Conservation (phyloP, 2,888 invertebrate species). For the Calameuta filiformis region DNA sequence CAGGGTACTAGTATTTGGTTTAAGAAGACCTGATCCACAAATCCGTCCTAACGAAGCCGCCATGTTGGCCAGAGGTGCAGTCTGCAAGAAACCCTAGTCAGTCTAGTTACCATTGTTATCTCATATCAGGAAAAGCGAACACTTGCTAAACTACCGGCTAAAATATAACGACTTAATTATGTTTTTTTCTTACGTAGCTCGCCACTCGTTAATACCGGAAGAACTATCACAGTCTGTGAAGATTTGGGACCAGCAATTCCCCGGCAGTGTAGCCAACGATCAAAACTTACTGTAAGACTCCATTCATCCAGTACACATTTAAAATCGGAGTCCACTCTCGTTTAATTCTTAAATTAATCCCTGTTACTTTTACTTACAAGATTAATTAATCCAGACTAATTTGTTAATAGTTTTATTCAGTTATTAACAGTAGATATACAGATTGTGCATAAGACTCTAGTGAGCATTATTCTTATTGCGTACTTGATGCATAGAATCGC, state of each 20-base stretch:
- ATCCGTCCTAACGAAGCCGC: constrained; percentile 89
- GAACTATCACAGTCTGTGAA: background rate
- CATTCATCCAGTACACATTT: background rate
- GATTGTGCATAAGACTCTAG: background rate
- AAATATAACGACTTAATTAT: background rate
- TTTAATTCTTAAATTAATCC: background rate
- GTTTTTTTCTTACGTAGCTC: background rate
- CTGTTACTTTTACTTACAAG: background rate
- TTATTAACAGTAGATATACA: background rate
- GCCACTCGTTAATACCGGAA: background rate
- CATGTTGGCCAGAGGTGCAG: constrained; percentile 75
- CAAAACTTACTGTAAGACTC: background rate
- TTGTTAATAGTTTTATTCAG: background rate
- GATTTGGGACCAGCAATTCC: background rate
- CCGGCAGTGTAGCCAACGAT: background rate
- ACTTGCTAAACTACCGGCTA: background rate
- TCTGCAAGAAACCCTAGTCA: constrained; percentile 49
- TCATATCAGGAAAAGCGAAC: background rate
- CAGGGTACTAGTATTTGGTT: constrained; percentile 75
- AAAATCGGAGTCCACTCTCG: background rate
- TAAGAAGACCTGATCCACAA: constrained; percentile 85
- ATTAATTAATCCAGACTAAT: background rate
- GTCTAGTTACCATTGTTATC: constrained; percentile 8
- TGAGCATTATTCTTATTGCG: background rate
- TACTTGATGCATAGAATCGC: background rate